These are phyloP conservation scores for Calliopsis andreniformis DNA, from an alignment of 1,140 invertebrate genomes.

Conservation along the genomic window DNA sequence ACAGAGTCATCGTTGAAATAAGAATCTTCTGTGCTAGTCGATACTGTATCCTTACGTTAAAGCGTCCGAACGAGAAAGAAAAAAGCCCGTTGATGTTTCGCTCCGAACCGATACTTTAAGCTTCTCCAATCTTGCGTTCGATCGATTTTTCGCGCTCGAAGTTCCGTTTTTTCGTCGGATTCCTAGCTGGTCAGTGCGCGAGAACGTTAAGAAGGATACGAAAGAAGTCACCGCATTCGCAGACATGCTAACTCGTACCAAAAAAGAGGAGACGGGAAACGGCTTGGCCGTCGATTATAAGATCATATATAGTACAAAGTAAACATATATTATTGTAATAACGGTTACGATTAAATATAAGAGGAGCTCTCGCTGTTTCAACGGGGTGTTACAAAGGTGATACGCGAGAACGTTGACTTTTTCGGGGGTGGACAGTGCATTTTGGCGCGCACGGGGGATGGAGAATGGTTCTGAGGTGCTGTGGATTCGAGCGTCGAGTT, in stretches of 20 bases:
- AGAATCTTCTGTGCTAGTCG: slow-evolving; percentile 4
- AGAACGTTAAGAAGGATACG: neutral
- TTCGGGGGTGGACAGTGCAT: neutral
- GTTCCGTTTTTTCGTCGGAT: neutral
- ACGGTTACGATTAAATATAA: slow-evolving; percentile 73
- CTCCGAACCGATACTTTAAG: neutral
- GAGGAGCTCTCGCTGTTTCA: slow-evolving; percentile 44
- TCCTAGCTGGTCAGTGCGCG: neutral
- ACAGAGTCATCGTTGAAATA: neutral
- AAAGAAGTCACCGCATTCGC: neutral
- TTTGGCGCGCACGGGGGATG: neutral
- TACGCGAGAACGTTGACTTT: slow-evolving; percentile 24
- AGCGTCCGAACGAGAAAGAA: neutral
- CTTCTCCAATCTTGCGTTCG: neutral
- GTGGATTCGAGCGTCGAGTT: slow-evolving; percentile 24
- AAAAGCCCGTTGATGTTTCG: neutral
- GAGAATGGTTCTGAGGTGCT: neutral
- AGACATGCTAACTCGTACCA: slow-evolving; percentile 63
- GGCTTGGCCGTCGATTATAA: slow-evolving; percentile 74
- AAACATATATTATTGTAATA: slow-evolving; percentile 81
- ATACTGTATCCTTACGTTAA: neutral
- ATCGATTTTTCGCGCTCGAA: neutral
- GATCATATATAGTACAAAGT: slow-evolving; percentile 82
- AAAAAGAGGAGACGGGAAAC: slow-evolving; percentile 31
- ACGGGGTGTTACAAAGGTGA: slow-evolving; percentile 34